These are phyloP conservation scores for Chionoecetes opilio DNA, from an alignment of 1,140 invertebrate species.

Conservation along the genomic window DNA sequence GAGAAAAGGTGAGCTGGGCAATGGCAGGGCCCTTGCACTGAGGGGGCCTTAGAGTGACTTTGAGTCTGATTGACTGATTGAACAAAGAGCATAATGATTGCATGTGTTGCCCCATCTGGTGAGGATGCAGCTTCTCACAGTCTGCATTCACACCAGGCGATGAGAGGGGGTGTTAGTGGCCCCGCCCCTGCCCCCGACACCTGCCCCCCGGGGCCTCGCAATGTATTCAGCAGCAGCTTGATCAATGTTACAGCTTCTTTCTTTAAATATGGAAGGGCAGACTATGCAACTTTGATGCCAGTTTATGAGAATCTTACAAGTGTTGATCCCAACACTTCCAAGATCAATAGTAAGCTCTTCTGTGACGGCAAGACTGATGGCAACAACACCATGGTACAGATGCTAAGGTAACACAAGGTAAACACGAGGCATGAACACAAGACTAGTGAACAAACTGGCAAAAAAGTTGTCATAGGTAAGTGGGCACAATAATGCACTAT, in stretches of 20 bases:
- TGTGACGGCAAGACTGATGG: neutral
- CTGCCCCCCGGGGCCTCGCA: constrained; percentile 57
- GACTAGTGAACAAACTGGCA: constrained; percentile 60
- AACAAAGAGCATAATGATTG: constrained; percentile 47
- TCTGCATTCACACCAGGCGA: constrained; percentile 77
- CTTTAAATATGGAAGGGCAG: constrained; percentile 70
- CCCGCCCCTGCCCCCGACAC: constrained; percentile 66
- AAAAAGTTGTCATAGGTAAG: constrained; percentile 75
- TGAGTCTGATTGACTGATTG: neutral
- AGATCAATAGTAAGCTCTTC: neutral
- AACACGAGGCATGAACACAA: neutral
- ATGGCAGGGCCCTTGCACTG: neutral
- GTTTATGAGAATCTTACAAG: constrained; percentile 50
- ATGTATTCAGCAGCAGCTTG: constrained; percentile 46
- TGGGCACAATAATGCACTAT: constrained; percentile 79
- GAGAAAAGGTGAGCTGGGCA: constrained; percentile 1
- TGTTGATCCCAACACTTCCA: constrained; percentile 23
- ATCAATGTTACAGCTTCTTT: constrained; percentile 65
- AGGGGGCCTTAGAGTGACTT: neutral
- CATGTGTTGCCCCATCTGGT: constrained; percentile 78
- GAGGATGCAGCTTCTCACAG: constrained; percentile 76
- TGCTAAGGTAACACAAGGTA: neutral
- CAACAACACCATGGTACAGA: neutral
- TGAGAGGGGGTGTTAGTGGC: constrained; percentile 75
- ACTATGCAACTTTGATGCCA: constrained; percentile 79